Evolutionary conservation across 2,888 invertebrate species (phyloP), one percentile per base, ranked within the genome.

Genomic region (Morpho helenor): DNA sequence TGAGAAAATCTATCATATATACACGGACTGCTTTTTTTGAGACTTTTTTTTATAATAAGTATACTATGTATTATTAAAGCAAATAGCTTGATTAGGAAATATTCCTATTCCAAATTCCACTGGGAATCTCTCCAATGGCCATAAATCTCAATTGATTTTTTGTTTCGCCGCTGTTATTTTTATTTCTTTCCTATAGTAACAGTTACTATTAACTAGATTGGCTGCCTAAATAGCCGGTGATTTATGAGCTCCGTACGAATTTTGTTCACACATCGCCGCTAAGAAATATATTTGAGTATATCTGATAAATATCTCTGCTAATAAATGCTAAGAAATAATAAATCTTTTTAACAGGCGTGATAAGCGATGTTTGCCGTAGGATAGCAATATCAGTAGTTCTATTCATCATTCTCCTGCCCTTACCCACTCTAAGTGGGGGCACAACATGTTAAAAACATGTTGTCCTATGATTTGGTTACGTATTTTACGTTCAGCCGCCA

Each of bases 261-360:
- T 66, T 74, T 73, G 76, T 77, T 76, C 75, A 71, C 68, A 70
- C 64, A 66, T 63, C 69, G 73, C 74, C 75, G 75, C 72, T 65
- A 56, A 67, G 75, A 77, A 85, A 87, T 87, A 84, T 82, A 79
- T 83, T 73, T 79, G 75, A 83, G 84, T 85, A 84, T 79, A 65
- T 69, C 73, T 80, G 84, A 88, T 87, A 87, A 84, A 88, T 87
- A 86, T 84, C 81, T 83, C 67, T 69, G 79, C 87, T 87, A 88
- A 88, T 88, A 88, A 85, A 84, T 80, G 80, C 82, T 80, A 82
- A 82, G 82, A 75, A 72, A 76, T 66, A 69, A 82, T 87, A 85
- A 84, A 87, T 87, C 87, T 82, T 79, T 78, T 79, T 78, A 77
- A 75, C 80, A 51, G 63, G 59, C 60, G 62, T 52, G 62, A 63